phyloP scores from a whole-genome alignment of 2,888 invertebrate genomes.

The Prosapia bicincta region DNA sequence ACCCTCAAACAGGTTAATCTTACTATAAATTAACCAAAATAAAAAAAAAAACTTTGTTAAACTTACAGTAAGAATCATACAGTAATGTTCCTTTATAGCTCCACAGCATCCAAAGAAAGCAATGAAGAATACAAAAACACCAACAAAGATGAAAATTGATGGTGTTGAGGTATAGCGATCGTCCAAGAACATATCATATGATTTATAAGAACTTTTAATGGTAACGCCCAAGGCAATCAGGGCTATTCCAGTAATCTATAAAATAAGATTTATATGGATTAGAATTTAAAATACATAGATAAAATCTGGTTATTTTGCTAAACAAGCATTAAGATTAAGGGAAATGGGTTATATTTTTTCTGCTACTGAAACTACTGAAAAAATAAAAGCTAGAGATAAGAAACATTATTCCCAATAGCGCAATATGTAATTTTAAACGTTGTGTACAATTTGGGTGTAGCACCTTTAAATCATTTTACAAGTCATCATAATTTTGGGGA shows the following conservation, averaged over 20 bases:
- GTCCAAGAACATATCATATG: neutral
- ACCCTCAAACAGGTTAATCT: too few species aligned
- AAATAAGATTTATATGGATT: neutral
- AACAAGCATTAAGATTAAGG: too few species aligned
- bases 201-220: neutral
- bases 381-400: too few species aligned
- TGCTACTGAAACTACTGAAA: neutral
- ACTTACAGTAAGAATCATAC: conserved; percentile 28
- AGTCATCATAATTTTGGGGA: too few species aligned
- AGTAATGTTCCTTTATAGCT: conserved; percentile 23
- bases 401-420: too few species aligned
- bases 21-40: too few species aligned
- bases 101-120: conserved; percentile 30
- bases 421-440: too few species aligned
- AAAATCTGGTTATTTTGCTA: too few species aligned
- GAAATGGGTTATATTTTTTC: neutral
- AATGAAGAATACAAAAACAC: conserved; percentile 21
- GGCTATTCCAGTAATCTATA: conserved; percentile 14
- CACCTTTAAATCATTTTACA: too few species aligned
- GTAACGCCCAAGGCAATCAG: neutral
- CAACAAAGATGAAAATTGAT: conserved; percentile 13
- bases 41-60: neutral
- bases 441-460: too few species aligned
- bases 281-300: too few species aligned
- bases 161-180: neutral